Evolutionary conservation across 2,888 invertebrate species (phyloP).

Genomic region (Harpagoxenus sublaevis): DNA sequence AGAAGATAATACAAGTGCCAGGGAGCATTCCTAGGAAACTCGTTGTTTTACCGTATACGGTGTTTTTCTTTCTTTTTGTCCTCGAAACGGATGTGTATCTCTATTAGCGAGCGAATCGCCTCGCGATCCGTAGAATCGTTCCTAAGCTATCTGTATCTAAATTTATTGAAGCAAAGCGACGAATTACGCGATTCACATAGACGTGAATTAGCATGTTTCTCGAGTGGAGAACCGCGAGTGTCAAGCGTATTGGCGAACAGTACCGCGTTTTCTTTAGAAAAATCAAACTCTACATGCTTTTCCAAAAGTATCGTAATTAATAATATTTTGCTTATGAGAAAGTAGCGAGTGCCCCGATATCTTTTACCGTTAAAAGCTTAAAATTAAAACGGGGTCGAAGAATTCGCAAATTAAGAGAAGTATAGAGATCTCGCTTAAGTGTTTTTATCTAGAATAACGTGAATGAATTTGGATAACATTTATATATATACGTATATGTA

Average conservation of each 20-base stretch:
- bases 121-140: constrained; percentile 38
- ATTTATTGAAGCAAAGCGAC: constrained; percentile 10
- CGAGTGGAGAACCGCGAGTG: constrained; percentile 36
- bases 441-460: not conserved
- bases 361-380: not conserved
- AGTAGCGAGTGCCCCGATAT: not conserved
- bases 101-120: constrained; percentile 19
- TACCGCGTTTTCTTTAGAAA: not conserved
- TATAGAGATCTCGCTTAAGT: not conserved
- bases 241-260: constrained; percentile 20
- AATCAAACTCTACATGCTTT: not conserved
- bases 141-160: constrained; percentile 25
- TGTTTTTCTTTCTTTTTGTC: constrained; percentile 26
- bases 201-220: constrained; percentile 27
- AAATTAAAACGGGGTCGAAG: not conserved
- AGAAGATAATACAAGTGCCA: constrained; percentile 72
- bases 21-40: constrained; percentile 74
- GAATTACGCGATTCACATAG: constrained; percentile 17
- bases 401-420: not conserved
- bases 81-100: constrained; percentile 32
- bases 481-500: not conserved
- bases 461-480: not conserved
- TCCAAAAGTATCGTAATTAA: not conserved
- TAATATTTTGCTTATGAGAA: not conserved
- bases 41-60: constrained; percentile 34